Evolutionary conservation across 2,797 vertebrate genomes (phyloP), one percentile per base, ranked within the genome.

Genomic region (Esox lucius): DNA sequence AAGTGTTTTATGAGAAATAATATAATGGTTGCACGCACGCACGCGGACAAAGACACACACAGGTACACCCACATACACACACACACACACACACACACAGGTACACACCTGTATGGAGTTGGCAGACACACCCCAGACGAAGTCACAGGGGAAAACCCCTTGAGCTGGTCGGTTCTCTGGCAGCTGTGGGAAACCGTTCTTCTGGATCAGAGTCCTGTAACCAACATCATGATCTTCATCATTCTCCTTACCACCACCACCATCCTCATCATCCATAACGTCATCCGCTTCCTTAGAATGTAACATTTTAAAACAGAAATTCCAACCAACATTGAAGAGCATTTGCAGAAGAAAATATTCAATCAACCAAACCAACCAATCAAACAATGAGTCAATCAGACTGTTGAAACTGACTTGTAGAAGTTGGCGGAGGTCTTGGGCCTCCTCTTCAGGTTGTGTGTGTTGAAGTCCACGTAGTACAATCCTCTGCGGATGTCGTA

Each of bases 341-440:
- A 1, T 17, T 17, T 16, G 5, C 13, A 16, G 4, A 56, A 56
- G 16, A 56, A 17, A 15, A 56, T 4, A 56, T n/a, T 53, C 15
- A 56, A 16, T 56, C 5, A 16, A 56, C 19, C 16, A 56, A 56
- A n/a, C 19, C n/a, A 17, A 13, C 19, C 4, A 56, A 56, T 19
- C 19, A 56, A 56, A n/a, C 19, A n/a, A 53, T 9, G 4, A n/a
- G 3, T 53, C 19, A 53, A n/a, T 8, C 1, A 16, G 7, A 39
- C 35, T 13, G 15, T 4, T n/a, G 28, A 28, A 62, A 62, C 61
- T 15, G 61, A 88, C 91, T 80, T 91, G 92, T 98, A 99, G 84
- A 98, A 98, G 67, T 93, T 91, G 75, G 95, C 96, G 1, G 98
- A 98, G n/a, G 96, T 97, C 87, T 99, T 99, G 0, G 96, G 95